phyloP scores from a whole-genome alignment of 2,888 invertebrate species.

The Dioctria rufipes region DNA sequence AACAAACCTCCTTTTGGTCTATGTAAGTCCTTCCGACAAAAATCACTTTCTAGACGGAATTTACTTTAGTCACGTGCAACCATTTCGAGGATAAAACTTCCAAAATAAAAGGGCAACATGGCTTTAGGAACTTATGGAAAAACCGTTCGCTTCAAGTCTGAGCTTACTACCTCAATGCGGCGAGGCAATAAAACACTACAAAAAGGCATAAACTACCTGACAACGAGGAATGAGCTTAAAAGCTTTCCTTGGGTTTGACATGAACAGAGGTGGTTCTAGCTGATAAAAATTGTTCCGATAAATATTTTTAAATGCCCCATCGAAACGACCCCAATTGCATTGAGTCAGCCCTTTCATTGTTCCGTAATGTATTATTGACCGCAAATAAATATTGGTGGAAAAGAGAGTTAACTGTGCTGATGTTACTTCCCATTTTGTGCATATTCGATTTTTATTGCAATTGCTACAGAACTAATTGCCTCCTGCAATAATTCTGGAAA shows the following conservation, averaged over 20 bases:
- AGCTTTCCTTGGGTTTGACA: constrained; percentile 32
- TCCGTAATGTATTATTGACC: constrained; percentile 39
- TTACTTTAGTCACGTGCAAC: constrained; percentile 45
- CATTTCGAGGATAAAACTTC: constrained; percentile 31
- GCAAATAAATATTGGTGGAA: constrained; percentile 32
- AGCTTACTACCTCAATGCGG: constrained; percentile 14
- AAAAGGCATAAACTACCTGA: constrained; percentile 43
- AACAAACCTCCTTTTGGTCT: constrained; percentile 5
- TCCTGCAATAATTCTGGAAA: neutral
- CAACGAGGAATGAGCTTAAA: constrained; percentile 41
- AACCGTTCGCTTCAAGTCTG: constrained; percentile 13
- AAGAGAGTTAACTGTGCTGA: neutral
- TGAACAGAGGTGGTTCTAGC: constrained; percentile 25
- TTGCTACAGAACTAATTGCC: constrained; percentile 34
- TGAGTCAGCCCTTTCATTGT: constrained; percentile 39
- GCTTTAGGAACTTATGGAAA: constrained; percentile 18
- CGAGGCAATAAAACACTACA: constrained; percentile 24
- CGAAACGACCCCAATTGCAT: constrained; percentile 33
- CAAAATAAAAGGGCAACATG: constrained; percentile 26
- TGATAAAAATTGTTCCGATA: constrained; percentile 41
- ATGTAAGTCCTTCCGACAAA: constrained; percentile 44
- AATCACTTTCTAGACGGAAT: constrained; percentile 44
- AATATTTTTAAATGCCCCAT: constrained; percentile 29
- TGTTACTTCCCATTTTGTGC: constrained; percentile 1
- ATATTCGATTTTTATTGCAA: constrained; percentile 32